These are phyloP conservation scores for Pelvicachromis taeniatus DNA, from an alignment of 2,113 vertebrate genomes.

Conservation along the genomic window DNA sequence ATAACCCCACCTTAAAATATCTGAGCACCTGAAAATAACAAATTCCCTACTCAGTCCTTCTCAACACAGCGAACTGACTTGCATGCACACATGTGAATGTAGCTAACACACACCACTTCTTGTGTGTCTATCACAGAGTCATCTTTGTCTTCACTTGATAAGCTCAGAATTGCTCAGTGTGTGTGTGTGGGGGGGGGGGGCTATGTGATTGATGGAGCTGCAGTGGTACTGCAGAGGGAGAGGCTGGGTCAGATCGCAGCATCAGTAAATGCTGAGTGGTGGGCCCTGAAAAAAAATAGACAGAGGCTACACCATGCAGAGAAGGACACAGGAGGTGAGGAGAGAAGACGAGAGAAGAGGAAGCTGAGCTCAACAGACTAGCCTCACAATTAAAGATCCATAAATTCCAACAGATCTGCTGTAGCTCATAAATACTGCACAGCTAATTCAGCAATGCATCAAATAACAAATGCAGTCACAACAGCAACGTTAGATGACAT, in stretches of 20 bases:
- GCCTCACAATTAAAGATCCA: background rate
- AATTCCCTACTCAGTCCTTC: constrained; percentile 24
- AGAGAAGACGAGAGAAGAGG: background rate
- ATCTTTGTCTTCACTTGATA: constrained; percentile 40
- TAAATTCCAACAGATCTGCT: background rate
- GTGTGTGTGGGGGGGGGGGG: background rate
- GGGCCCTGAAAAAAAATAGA: background rate
- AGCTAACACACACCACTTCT: background rate
- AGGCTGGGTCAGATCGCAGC: constrained; percentile 45
- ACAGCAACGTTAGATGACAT: background rate
- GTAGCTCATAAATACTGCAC: background rate
- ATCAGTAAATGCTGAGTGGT: constrained; percentile 48
- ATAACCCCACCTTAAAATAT: constrained; percentile 24
- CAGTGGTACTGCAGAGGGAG: constrained; percentile 59
- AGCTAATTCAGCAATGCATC: background rate
- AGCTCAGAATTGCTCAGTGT: constrained; percentile 22
- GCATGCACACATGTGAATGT: background rate
- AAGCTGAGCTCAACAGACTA: background rate
- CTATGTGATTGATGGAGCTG: constrained; percentile 66
- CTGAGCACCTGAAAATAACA: constrained; percentile 36
- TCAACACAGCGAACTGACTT: background rate
- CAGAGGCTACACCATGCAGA: background rate
- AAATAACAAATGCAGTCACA: background rate
- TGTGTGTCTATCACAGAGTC: constrained; percentile 40
- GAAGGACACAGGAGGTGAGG: background rate